These are phyloP conservation scores for Pelusios castaneus DNA, from an alignment of 2,113 vertebrate species.

Conservation along the genomic window DNA sequence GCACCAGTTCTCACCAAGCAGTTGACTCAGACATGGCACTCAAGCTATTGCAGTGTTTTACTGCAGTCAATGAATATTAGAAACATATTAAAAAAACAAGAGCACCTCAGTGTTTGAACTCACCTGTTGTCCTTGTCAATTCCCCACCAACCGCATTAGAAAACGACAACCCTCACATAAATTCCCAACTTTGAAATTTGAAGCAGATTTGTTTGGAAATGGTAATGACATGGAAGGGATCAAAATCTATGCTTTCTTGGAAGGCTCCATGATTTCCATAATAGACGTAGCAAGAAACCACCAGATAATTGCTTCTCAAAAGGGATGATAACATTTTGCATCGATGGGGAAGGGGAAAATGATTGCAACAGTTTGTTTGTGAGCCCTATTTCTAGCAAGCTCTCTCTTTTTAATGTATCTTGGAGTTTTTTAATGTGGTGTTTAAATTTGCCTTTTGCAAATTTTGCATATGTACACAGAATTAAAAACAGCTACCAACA, in stretches of 20 bases:
- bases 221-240: not conserved
- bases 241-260: not conserved
- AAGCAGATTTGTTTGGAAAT: not conserved
- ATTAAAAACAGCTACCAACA: conserved; percentile 20
- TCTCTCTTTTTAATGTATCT: not conserved
- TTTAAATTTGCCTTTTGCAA: conserved; percentile 60
- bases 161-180: not conserved
- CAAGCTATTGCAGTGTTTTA: not conserved
- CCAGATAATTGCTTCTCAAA: conserved; percentile 20
- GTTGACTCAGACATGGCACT: not conserved
- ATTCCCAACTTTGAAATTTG: not conserved
- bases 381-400: not conserved
- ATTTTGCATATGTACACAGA: conserved; percentile 52
- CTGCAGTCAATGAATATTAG: fast-evolving
- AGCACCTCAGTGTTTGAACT: fast-evolving
- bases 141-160: not conserved
- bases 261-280: not conserved
- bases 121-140: fast-evolving
- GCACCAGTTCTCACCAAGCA: not conserved
- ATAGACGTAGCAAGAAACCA: not conserved
- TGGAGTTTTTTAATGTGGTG: conserved; percentile 46
- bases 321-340: conserved; percentile 39
- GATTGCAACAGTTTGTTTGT: not conserved
- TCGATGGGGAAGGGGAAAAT: conserved; percentile 1
- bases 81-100: fast-evolving